These are phyloP conservation scores for Sericinus montela DNA, from an alignment of 2,888 invertebrate genomes.

Conservation along the genomic window DNA sequence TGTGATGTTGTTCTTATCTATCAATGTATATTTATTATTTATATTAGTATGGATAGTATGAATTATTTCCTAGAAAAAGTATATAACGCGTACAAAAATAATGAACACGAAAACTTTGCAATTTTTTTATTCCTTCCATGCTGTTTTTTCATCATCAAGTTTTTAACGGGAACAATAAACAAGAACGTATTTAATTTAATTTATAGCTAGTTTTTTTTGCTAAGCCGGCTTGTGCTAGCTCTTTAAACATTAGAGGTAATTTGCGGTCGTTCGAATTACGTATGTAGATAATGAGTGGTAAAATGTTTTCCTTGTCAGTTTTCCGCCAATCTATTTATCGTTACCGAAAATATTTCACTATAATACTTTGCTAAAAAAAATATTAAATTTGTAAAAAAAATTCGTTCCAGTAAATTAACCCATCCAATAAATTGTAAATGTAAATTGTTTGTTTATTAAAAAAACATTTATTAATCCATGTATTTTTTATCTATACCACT, in stretches of 20 bases:
- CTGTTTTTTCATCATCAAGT: slow-evolving; percentile 1
- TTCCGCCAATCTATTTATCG: too few relatives aligned
- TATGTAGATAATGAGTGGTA: slow-evolving; percentile 12
- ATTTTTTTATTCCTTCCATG: slow-evolving; percentile 7
- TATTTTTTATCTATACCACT: too few relatives aligned
- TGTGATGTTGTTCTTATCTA: too few relatives aligned
- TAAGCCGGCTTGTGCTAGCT: slow-evolving; percentile 5
- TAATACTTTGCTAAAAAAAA: not conserved
- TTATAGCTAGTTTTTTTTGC: not conserved
- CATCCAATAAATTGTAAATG: too few relatives aligned
- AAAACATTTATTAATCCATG: too few relatives aligned
- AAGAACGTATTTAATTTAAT: slow-evolving; percentile 3
- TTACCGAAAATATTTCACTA: not conserved
- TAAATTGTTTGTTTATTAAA: too few relatives aligned
- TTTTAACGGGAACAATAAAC: slow-evolving; percentile 5
- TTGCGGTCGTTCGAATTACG: slow-evolving; percentile 10
- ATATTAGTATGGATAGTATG: too few relatives aligned
- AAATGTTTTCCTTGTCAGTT: not conserved
- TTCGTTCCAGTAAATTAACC: too few relatives aligned
- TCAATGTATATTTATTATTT: too few relatives aligned
- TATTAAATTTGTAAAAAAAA: too few relatives aligned
- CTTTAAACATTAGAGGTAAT: not conserved
- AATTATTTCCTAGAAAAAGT: too few relatives aligned
- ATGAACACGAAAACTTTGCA: not conserved
- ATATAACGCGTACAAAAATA: not conserved